Evolutionary conservation across 2,113 vertebrate genomes (phyloP), one percentile per base, ranked within the genome.

Genomic region (Scytalopus superciliaris): DNA sequence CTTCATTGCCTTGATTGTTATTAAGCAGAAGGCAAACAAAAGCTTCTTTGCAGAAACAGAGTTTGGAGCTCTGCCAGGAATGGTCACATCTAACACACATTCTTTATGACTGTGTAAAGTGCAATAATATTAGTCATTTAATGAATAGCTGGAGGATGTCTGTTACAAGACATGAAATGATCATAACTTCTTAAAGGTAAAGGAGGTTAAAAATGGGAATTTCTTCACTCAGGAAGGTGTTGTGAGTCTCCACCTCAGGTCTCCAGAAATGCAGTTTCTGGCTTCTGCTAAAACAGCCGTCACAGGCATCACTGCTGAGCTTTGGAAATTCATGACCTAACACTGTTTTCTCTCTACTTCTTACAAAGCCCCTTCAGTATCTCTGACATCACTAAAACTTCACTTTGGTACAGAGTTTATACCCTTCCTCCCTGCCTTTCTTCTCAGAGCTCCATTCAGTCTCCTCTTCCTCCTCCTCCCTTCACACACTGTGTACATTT

Each of bases 11-110:
- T 56, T 55, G 27, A 44, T n/a, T 90, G 31, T 28, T 90, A 69
- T 55, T 59, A 90, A 84, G 59, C 55, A 83, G 63, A 80, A 93
- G 33, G 63, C 63, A 95, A 95, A 91, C 59, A 93, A 92, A 84
- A 66, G 50, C 39, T 82, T 59, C 67, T 84, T 84, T 67, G 59
- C 63, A 63, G 73, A 84, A 96, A 77, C 12, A 60, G 72, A 84
- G 56, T 72, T 72, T 90, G 94, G 82, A 90, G 56, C 47, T 81
- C 87, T 78, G 82, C 93, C 93, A 96, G 42, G 50, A 87, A 75
- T n/a, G 79, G 75, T 88, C 82, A 83, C 14, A 25, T 94, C 92
- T 88, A 80, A 55, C 62, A 92, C 53, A 63, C 39, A 16, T 59
- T 77, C 85, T 68, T 83, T 93, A 94, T 90, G 81, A 70, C 59